Evolutionary conservation across 1,140 invertebrate genomes (phyloP).

Genomic region (Asbolus verrucosus): DNA sequence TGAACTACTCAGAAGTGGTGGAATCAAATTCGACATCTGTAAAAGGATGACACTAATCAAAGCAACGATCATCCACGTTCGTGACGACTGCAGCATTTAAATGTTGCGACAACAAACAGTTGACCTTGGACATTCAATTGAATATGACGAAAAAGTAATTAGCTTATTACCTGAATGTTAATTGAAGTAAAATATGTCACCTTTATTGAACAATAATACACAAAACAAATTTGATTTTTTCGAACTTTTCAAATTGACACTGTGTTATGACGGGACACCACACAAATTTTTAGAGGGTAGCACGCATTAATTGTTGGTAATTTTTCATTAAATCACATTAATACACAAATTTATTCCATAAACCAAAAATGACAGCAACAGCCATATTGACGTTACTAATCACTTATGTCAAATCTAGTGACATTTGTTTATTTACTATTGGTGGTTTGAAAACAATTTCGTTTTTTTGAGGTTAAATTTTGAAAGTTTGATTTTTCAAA

Average conservation of each 20-base stretch:
- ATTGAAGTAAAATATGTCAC: constrained; percentile 41
- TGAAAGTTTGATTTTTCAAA: no score
- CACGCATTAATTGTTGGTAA: background rate
- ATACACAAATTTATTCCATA: constrained; percentile 9
- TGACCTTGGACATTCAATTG: constrained; percentile 4
- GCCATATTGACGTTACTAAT: constrained; percentile 31
- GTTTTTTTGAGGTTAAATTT: background rate
- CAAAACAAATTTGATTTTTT: background rate
- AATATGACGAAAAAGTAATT: constrained; percentile 12
- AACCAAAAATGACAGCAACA: constrained; percentile 15
- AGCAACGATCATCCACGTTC: background rate
- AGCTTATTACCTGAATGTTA: constrained; percentile 23
- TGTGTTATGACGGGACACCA: background rate
- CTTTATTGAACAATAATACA: constrained; percentile 17
- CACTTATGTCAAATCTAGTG: constrained; percentile 8
- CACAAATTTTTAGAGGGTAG: background rate
- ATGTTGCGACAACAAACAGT: constrained; percentile 1
- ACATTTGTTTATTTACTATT: background rate
- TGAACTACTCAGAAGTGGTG: constrained; percentile 73
- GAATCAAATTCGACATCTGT: constrained; percentile 67
- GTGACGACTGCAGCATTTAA: background rate
- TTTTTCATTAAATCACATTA: constrained; percentile 1
- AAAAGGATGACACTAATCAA: no score
- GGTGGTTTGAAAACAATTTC: background rate
- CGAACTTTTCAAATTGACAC: background rate